Percentiles rank a stretch among this genome's conserved stretches.
Conservation (phyloP, 2,797 vertebrate genomes). For the Nyctibius grandis region DNA sequence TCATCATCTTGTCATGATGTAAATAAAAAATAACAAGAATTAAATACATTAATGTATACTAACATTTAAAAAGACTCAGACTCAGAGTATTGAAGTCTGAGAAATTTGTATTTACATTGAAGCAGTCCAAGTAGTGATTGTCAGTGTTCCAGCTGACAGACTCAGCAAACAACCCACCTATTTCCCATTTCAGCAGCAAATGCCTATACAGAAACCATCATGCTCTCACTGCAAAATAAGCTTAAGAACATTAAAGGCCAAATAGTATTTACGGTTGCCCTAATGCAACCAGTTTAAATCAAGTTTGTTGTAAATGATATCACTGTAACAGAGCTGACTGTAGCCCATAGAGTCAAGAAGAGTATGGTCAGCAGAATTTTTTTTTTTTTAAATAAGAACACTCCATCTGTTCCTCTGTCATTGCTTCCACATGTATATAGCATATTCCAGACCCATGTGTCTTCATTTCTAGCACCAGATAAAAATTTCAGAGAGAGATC, state of each 20-base stretch:
- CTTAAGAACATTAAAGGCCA: constrained; percentile 4
- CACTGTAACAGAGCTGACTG: background rate
- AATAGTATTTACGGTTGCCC: background rate
- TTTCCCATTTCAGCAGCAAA: constrained; percentile 42
- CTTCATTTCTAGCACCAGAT: background rate
- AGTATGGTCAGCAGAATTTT: background rate
- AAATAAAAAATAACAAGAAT: background rate
- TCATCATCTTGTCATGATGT: background rate
- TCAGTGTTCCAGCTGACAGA: constrained; percentile 53
- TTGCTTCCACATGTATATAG: background rate
- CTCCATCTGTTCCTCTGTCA: background rate
- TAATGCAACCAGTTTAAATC: background rate
- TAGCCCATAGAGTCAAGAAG: background rate
- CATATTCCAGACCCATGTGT: background rate
- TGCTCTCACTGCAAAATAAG: constrained; percentile 4
- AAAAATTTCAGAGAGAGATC: background rate
- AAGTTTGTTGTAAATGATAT: constrained; percentile 2
- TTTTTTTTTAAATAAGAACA: background rate
- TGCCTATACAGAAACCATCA: constrained; percentile 1
- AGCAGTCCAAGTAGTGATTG: constrained; percentile 4
- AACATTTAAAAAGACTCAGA: background rate
- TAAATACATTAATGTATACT: background rate
- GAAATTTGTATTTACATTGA: constrained; percentile 28
- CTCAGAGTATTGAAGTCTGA: background rate
- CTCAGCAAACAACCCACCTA: constrained; percentile 58